Evolutionary conservation across 1,140 invertebrate species (phyloP).

Genomic region (Achatina immaculata): DNA sequence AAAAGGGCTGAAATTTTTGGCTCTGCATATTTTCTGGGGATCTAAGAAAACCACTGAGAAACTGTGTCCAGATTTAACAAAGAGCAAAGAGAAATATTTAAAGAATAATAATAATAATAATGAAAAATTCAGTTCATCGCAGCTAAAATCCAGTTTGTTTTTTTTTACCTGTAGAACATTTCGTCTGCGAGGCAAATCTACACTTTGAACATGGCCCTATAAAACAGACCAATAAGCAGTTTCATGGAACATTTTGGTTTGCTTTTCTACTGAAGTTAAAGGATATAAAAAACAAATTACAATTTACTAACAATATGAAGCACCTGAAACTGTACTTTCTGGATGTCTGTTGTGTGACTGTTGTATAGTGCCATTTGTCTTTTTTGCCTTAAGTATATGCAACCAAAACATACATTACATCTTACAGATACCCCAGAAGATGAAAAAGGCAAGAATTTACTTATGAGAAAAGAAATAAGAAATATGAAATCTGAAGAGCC

Average conservation of each 20-base stretch:
- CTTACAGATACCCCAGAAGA: too few species aligned
- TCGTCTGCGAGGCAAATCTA: constrained; percentile 33
- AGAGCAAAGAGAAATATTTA: background rate
- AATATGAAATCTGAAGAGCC: too few species aligned
- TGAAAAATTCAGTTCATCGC: background rate
- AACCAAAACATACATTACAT: too few species aligned
- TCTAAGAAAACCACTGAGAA: background rate
- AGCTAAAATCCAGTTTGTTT: background rate
- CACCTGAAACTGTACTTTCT: too few species aligned
- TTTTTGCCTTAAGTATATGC: too few species aligned
- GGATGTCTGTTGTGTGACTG: too few species aligned
- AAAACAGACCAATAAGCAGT: constrained; percentile 10
- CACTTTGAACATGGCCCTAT: constrained; percentile 36
- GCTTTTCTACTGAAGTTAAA: background rate
- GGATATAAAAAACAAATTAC: constrained; percentile 3
- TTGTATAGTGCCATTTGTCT: too few species aligned
- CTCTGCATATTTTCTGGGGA: too few species aligned
- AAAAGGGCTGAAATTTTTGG: too few species aligned
- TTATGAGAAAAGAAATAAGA: too few species aligned
- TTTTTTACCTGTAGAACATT: constrained; percentile 34
- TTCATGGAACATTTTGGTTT: background rate
- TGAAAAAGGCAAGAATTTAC: too few species aligned
- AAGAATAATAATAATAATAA: background rate
- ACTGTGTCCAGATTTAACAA: background rate
- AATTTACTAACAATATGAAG: too few species aligned